phyloP scores from a whole-genome alignment of 2,113 vertebrate species.

The Neolamprologus toae region DNA sequence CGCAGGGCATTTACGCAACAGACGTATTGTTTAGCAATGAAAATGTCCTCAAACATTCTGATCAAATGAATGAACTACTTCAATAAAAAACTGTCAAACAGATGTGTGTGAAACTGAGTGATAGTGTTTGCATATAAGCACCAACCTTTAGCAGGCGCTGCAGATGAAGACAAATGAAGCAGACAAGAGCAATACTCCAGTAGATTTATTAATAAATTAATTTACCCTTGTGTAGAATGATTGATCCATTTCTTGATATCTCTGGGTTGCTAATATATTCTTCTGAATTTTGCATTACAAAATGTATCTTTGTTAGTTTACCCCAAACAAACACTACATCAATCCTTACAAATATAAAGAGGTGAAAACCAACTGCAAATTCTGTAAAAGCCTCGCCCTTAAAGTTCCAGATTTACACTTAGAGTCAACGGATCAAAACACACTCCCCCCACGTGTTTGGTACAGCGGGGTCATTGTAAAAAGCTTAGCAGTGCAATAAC shows the following conservation, averaged over 20 bases:
- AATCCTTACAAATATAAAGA: slow-evolving; percentile 23
- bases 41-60: not conserved
- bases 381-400: not conserved
- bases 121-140: not conserved
- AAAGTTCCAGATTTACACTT: not conserved
- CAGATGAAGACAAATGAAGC: not conserved
- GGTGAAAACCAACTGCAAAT: not conserved
- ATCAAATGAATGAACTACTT: not conserved
- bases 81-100: slow-evolving; percentile 18
- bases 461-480: not conserved
- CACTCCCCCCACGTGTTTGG: not conserved
- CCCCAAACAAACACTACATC: not conserved
- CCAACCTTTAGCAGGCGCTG: not conserved
- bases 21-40: not conserved
- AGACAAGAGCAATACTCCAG: not conserved
- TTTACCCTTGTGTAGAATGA: not conserved
- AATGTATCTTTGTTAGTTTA: not conserved
- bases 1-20: not conserved
- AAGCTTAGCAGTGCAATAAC: slow-evolving; percentile 10
- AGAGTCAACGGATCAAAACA: slow-evolving; percentile 2
- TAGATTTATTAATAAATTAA: slow-evolving; percentile 34
- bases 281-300: slow-evolving; percentile 6
- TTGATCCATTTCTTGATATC: not conserved
- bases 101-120: not conserved
- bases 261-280: slow-evolving; percentile 19